A percentile compares a stretch with the other conserved stretches of the same genome.
These are phyloP conservation scores for Drosophila navojoa DNA, from an alignment of 1,140 invertebrate species.

Conservation along the genomic window DNA sequence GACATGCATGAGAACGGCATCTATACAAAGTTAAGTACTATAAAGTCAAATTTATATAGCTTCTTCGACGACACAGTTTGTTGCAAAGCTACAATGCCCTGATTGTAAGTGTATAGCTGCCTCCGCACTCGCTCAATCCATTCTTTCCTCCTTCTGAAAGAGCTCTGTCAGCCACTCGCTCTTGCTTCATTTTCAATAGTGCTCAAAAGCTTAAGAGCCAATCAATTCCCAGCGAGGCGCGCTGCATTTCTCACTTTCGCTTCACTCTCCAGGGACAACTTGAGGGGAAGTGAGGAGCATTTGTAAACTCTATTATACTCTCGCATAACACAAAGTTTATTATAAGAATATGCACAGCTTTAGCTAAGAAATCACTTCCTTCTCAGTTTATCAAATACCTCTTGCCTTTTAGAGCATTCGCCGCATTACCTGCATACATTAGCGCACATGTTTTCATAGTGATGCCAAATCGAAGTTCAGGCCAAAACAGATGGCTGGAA, in stretches of 20 bases:
- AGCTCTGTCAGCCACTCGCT: neutral
- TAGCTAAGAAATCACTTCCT: neutral
- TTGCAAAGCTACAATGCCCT: too few relatives aligned
- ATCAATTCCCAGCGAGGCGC: conserved; percentile 28
- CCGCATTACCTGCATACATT: conserved; percentile 6
- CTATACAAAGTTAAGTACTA: too few relatives aligned
- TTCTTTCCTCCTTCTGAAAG: neutral
- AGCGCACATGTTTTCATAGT: conserved; percentile 15
- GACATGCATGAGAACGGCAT: neutral
- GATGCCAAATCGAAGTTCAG: conserved; percentile 22
- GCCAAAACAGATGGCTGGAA: conserved; percentile 30
- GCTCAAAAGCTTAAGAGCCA: conserved; percentile 40
- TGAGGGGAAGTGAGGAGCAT: conserved; percentile 13
- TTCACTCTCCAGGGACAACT: conserved; percentile 13
- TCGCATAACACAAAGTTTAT: conserved; percentile 7
- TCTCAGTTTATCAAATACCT: neutral
- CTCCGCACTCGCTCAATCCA: neutral
- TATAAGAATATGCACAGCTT: neutral
- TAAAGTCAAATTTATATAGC: too few relatives aligned
- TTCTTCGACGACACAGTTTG: too few relatives aligned
- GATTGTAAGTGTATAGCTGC: too few relatives aligned
- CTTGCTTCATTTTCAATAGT: conserved; percentile 24
- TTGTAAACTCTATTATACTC: conserved; percentile 7
- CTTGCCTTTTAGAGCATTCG: neutral
- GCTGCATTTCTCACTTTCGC: conserved; percentile 14